A percentile compares a stretch with the other conserved stretches of the same genome.
Evolutionary conservation across 30 jellyfish, hydroid and myxozoan genomes (phyloP).

Genomic region (Aurelia aurita): DNA sequence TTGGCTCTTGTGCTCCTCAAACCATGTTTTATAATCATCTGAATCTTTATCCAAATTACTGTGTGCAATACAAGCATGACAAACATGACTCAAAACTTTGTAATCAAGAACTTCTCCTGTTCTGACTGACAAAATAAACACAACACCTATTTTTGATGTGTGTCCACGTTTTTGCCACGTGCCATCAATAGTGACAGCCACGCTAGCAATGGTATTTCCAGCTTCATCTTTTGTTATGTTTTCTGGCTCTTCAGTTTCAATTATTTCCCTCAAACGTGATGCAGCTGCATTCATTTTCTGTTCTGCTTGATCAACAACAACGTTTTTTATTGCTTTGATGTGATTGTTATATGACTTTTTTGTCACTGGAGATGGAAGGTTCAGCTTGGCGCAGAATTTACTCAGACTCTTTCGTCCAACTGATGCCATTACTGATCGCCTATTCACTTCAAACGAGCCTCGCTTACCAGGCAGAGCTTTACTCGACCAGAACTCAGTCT

Average conservation of each 20-base stretch:
- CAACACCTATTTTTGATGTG: slow-evolving; percentile 53
- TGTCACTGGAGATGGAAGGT: slow-evolving; percentile 37
- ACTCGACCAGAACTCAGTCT: slow-evolving; percentile 14
- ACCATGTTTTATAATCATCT: slow-evolving; percentile 2
- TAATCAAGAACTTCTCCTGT: slow-evolving; percentile 59
- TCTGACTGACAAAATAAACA: slow-evolving; percentile 31
- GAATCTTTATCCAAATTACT: slow-evolving; percentile 9
- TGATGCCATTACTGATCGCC: slow-evolving; percentile 25
- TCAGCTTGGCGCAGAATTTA: slow-evolving; percentile 25
- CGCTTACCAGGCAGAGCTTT: slow-evolving; percentile 32
- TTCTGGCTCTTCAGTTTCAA: slow-evolving; percentile 13
- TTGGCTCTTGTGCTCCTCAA: neutral
- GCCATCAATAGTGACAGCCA: slow-evolving; percentile 41
- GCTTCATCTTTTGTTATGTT: slow-evolving; percentile 3
- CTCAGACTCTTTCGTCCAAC: slow-evolving; percentile 11
- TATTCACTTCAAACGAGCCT: slow-evolving; percentile 41
- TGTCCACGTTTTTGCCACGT: slow-evolving; percentile 64
- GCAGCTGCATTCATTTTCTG: slow-evolving; percentile 36
- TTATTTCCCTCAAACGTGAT: slow-evolving; percentile 2
- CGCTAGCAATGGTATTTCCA: slow-evolving; percentile 37
- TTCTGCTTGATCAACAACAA: slow-evolving; percentile 25
- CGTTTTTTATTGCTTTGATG: slow-evolving; percentile 5
- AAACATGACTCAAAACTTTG: slow-evolving; percentile 16
- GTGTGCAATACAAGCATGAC: slow-evolving; percentile 37
- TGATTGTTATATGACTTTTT: slow-evolving; percentile 20